phyloP scores from a whole-genome alignment of 2,888 invertebrate species.

The Entomobrya multifasciata region DNA sequence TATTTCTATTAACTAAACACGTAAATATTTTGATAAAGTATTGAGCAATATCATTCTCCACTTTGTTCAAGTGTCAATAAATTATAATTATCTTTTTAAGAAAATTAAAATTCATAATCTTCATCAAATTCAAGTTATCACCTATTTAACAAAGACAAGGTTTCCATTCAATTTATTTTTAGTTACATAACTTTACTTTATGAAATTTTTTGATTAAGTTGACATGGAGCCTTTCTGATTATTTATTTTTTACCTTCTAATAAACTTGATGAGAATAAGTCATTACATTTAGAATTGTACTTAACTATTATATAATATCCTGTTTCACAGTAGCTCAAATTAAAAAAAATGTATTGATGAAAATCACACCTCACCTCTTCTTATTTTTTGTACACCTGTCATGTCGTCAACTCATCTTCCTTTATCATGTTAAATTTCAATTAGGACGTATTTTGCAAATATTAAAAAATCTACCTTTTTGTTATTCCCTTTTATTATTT shows the following conservation, averaged over 20 bases:
- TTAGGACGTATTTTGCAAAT: background rate
- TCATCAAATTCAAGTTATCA: no score
- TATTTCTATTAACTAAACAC: no score
- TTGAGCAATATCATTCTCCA: background rate
- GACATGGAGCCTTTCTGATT: no score
- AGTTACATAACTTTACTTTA: no score
- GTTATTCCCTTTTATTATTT: background rate
- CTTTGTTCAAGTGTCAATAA: background rate
- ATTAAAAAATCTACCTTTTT: background rate
- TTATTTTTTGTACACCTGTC: constrained; percentile 21
- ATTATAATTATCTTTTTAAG: background rate
- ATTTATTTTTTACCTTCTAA: no score
- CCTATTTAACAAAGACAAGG: no score
- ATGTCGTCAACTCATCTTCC: constrained; percentile 16
- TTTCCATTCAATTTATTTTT: no score
- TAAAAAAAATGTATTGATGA: constrained; percentile 10
- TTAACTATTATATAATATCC: background rate
- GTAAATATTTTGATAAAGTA: no score
- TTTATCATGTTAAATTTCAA: constrained; percentile 21
- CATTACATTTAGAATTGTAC: background rate
- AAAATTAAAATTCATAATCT: background rate
- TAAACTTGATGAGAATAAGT: no score
- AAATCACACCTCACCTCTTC: background rate
- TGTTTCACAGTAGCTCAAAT: background rate
- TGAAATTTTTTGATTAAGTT: no score